These are phyloP conservation scores for Pachymerium ferrugineum DNA, from an alignment of 2,888 invertebrate species.

Conservation along the genomic window DNA sequence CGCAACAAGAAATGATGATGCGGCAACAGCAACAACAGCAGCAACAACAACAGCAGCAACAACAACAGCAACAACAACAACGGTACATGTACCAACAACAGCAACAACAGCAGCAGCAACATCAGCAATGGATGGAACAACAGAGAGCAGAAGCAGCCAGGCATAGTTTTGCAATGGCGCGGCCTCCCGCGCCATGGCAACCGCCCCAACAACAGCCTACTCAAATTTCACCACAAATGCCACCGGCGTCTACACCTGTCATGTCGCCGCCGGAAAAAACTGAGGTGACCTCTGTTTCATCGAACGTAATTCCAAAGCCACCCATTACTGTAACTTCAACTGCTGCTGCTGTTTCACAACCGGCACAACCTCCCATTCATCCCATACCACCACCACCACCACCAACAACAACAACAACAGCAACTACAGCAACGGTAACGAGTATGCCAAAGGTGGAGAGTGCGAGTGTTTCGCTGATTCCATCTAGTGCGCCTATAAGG, in stretches of 20 bases:
- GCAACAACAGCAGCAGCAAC: slow-evolving; percentile 29
- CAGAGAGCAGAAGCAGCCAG: slow-evolving; percentile 32
- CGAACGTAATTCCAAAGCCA: not conserved
- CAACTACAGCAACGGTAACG: not conserved
- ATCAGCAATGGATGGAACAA: slow-evolving; percentile 32
- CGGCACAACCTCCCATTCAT: too few species aligned
- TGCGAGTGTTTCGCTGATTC: not conserved
- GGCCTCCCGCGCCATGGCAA: slow-evolving; percentile 12
- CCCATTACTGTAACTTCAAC: not conserved
- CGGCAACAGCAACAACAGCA: slow-evolving; percentile 31
- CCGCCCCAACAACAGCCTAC: slow-evolving; percentile 6
- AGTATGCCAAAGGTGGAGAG: not conserved
- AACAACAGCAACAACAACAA: slow-evolving; percentile 25
- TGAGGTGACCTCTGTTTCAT: not conserved
- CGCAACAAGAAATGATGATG: slow-evolving; percentile 39
- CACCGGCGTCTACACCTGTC: not conserved
- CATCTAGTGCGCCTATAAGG: not conserved
- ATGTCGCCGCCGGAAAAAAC: not conserved
- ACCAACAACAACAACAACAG: not conserved
- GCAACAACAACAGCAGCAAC: slow-evolving; percentile 19
- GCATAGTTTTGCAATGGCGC: slow-evolving; percentile 30
- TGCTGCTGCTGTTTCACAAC: too few species aligned
- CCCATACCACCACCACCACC: not conserved
- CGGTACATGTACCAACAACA: slow-evolving; percentile 15
- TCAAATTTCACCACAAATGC: not conserved